Base-by-base conservation (phyloP, 1,140 invertebrate species). In the Drosophila ambigua region DNA sequence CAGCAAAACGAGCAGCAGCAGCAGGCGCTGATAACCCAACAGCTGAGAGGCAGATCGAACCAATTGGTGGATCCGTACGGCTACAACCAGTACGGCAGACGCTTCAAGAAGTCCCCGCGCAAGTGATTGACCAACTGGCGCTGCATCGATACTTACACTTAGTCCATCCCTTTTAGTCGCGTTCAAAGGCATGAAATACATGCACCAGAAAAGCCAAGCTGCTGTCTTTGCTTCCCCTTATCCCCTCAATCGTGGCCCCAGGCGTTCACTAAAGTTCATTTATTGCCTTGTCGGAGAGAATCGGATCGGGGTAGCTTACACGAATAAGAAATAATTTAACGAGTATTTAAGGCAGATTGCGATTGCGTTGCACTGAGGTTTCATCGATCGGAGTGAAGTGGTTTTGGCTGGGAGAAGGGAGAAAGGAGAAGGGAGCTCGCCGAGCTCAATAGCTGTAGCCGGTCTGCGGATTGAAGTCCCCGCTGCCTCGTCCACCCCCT, bases 161-260 rank as follows among this genome's bases (percentile, higher is more conserved):
- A 87, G 83, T 75, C 71, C 60, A 49, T 54, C 8, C 1, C n/a
- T n/a, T n/a, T n/a, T 81, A 82, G 82, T 77, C 59, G 68, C 68
- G 66, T 90, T 83, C 73, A 90, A 87, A 58, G 65, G 83, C 89
- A 77, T 91, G 89, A 89, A 85, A 90, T 79, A 91, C 88, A 91
- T 91, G 89, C 84, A 46, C 41, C 52, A 20, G 26, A 77, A 89
- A 91, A 91, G 73, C 50, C 52, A 57, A 55, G 11, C 3, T 13
- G 4, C 1, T 55, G 11, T 13, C 44, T 11, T 48, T 79, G 8
- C 13, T 16, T 6, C n/a, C n/a, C n/a, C 20, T n/a, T 20, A 20
- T 3, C 5, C 20, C 2, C 11, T 3, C 4, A 31, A 9, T 31
- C 7, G 9, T 31, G 28, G 28, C 2, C 8, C 9, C 31, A 9